Base-by-base conservation (phyloP, 2,113 vertebrate genomes). In the Antennarius striatus region DNA sequence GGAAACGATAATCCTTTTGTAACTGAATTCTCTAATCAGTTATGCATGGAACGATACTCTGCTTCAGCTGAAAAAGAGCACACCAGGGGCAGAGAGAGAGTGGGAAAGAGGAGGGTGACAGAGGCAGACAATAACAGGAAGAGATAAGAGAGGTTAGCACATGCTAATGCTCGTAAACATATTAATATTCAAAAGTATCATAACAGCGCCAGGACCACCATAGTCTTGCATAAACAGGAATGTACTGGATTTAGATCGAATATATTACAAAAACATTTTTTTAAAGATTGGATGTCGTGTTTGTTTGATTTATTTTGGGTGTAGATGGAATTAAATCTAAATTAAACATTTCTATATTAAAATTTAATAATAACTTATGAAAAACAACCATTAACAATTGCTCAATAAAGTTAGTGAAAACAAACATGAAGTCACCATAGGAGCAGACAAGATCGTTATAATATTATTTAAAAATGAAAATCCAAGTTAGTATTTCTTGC, bases 11-110 rank as follows among this genome's bases (percentile, higher is more conserved):
- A 86, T 80, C 68, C 43, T 5, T 84, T 63, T 56, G 68, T 73
- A 69, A 74, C 59, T 75, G 68, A 85, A 69, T 45, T 60, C 57
- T 77, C n/a, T 16, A 64, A 73, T 86, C 67, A 82, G 75, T 84
- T 73, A 82, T 82, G 72, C 64, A 75, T 50, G 43, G 56, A 58
- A 74, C 77, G 76, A 65, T 78, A 80, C 43, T 62, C 72, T 46
- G 67, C 75, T 56, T 73, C 17, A 51, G 4, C 60, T 72, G 72
- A 64, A 74, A 77, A 46, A 54, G 30, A 64, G 16, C 42, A 63
- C 42, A 52, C 54, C 54, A 14, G 63, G 59, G 77, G 59, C 46
- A 55, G 46, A 54, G 30, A 39, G 15, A 7, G n/a, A 32, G 50
- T 3, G n/a, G 11, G 43, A 14, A 28, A 42, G 45, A 50, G 16